A percentile compares a stretch with the other conserved stretches of the same genome.
Evolutionary conservation across 2,888 invertebrate genomes (phyloP).

Genomic region (Hypercompe scribonia): DNA sequence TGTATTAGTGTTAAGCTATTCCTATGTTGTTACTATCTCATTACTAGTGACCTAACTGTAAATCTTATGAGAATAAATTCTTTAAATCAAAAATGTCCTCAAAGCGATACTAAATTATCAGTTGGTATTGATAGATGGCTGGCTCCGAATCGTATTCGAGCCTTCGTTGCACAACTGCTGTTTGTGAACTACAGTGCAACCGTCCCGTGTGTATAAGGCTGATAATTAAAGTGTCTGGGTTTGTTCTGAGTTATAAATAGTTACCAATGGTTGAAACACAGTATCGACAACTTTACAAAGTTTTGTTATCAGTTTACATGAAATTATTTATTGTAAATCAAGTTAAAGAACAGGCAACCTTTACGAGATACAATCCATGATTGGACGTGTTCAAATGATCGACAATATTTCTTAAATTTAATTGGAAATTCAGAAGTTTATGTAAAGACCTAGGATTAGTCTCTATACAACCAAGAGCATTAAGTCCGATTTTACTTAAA

Average conservation of each 20-base stretch:
- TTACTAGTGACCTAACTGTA: too few species aligned
- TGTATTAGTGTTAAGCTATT: too few species aligned
- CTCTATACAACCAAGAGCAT: background rate
- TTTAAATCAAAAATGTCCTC: background rate
- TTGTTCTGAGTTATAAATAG: constrained; percentile 31
- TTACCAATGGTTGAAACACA: constrained; percentile 15
- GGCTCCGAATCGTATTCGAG: constrained; percentile 36
- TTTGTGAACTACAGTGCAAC: constrained; percentile 45
- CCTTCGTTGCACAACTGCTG: constrained; percentile 39
- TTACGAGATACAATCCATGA: too few species aligned
- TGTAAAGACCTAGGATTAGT: background rate
- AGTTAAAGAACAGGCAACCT: background rate
- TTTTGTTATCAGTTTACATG: background rate
- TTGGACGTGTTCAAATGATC: too few species aligned
- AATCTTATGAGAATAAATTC: too few species aligned
- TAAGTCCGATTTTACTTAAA: background rate
- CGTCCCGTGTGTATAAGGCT: constrained; percentile 34
- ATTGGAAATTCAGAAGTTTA: background rate
- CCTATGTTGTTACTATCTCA: too few species aligned
- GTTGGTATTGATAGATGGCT: constrained; percentile 38
- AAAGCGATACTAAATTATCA: constrained; percentile 42
- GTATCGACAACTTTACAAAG: constrained; percentile 4
- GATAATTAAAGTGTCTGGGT: constrained; percentile 35
- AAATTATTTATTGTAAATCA: background rate
- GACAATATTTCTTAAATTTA: too few species aligned